These are phyloP conservation scores for Orthochromis malagaraziensis DNA, from an alignment of 2,113 vertebrate species.

Conservation along the genomic window DNA sequence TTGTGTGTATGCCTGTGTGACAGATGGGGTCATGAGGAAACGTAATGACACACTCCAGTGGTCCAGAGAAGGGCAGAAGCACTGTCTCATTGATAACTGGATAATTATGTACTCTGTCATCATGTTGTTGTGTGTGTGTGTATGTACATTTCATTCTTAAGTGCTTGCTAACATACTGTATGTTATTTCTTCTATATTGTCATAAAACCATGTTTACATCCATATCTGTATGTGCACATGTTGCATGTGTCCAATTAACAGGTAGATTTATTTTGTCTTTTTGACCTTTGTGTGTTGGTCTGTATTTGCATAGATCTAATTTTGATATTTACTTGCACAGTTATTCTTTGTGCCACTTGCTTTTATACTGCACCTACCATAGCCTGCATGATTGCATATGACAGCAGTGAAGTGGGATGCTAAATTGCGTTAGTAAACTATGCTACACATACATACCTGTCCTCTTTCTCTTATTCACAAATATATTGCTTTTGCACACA, in stretches of 20 bases:
- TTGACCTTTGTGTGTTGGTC: neutral
- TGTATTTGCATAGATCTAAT: neutral
- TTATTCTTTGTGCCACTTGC: neutral
- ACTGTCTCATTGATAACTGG: conserved; percentile 56
- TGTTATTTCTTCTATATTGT: neutral
- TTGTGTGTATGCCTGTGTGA: neutral
- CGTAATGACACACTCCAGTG: conserved; percentile 64
- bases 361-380: conserved; percentile 1
- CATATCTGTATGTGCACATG: neutral
- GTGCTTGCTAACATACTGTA: neutral
- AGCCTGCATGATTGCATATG: conserved; percentile 31
- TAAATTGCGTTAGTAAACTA: conserved; percentile 35
- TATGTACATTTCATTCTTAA: conserved; percentile 24
- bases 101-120: conserved; percentile 66
- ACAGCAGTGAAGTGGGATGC: conserved; percentile 45
- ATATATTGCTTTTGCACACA: neutral
- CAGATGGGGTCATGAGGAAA: conserved; percentile 54
- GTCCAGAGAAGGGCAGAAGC: conserved; percentile 57
- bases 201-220: neutral
- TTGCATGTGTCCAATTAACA: neutral
- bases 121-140: conserved; percentile 43
- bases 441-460: neutral
- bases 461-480: neutral
- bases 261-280: neutral
- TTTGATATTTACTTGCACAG: conserved; percentile 1